phyloP scores from a whole-genome alignment of 2,113 vertebrate genomes.

The Calyptomena viridis region DNA sequence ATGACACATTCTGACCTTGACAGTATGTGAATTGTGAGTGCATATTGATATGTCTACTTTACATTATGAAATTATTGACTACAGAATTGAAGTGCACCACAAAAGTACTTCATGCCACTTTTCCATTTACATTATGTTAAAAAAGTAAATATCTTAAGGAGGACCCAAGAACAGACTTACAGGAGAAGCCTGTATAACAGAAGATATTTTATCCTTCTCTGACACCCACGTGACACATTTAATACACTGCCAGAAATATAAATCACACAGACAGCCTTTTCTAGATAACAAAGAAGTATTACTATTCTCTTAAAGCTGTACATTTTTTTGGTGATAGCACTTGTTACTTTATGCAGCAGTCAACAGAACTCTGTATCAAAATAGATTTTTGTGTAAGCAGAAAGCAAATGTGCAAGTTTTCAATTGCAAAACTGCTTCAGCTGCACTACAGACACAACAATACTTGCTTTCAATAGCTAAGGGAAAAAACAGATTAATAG shows the following conservation, averaged over 20 bases:
- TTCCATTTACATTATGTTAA: not conserved
- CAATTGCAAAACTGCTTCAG: conserved; percentile 39
- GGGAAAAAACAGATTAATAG: conserved; percentile 19
- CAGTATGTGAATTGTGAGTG: not conserved
- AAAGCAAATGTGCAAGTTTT: conserved; percentile 21
- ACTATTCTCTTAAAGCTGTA: not conserved
- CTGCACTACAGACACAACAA: conserved; percentile 4
- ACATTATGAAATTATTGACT: not conserved
- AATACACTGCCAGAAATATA: not conserved
- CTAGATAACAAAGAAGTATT: not conserved
- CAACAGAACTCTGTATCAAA: not conserved
- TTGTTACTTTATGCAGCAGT: conserved; percentile 7
- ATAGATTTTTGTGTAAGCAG: conserved; percentile 36
- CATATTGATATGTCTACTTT: not conserved
- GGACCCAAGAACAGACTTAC: not conserved
- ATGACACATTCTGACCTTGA: not conserved
- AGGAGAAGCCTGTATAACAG: not conserved
- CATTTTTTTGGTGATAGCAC: not conserved
- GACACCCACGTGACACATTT: not conserved
- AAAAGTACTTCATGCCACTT: not conserved
- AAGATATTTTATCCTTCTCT: conserved; percentile 13
- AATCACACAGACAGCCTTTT: conserved; percentile 16
- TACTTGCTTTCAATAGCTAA: conserved; percentile 33
- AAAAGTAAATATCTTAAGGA: not conserved
- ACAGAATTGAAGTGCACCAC: not conserved